These are phyloP conservation scores for Acipenser ruthenus DNA, from an alignment of 2,797 vertebrate genomes.

Conservation along the genomic window DNA sequence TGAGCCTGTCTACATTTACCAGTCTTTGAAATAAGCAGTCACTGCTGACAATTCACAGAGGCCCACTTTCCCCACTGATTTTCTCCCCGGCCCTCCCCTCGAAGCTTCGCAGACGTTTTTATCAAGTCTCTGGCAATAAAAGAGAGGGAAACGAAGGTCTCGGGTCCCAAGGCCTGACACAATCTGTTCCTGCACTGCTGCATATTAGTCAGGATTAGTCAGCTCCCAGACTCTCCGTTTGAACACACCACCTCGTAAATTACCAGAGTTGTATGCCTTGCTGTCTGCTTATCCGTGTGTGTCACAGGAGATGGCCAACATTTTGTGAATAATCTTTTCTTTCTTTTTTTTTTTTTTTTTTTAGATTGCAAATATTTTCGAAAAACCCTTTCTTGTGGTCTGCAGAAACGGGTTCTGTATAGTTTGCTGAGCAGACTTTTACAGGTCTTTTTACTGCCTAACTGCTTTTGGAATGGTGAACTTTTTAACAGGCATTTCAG, in stretches of 20 bases:
- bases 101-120: slow-evolving; percentile 22
- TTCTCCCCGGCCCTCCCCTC: slow-evolving; percentile 6
- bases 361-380: neutral
- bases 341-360: slow-evolving; percentile 13
- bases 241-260: slow-evolving; percentile 28
- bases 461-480: no score
- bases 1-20: slow-evolving; percentile 25
- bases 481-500: no score
- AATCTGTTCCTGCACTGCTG: slow-evolving; percentile 23
- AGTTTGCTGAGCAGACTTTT: neutral
- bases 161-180: slow-evolving; percentile 15
- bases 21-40: slow-evolving; percentile 25
- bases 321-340: slow-evolving; percentile 3
- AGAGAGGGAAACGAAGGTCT: neutral
- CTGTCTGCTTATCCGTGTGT: slow-evolving; percentile 16
- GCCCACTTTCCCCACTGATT: slow-evolving; percentile 5
- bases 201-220: slow-evolving; percentile 29
- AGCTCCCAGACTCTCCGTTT: slow-evolving; percentile 13
- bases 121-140: slow-evolving; percentile 29
- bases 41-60: slow-evolving; percentile 31
- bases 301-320: neutral
- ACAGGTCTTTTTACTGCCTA: neutral
- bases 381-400: neutral
- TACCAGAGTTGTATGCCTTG: slow-evolving; percentile 21
- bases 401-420: neutral